Evolutionary conservation across 2,797 vertebrate species (phyloP), one percentile per base, ranked within the genome.

Genomic region (Nothura maculosa): DNA sequence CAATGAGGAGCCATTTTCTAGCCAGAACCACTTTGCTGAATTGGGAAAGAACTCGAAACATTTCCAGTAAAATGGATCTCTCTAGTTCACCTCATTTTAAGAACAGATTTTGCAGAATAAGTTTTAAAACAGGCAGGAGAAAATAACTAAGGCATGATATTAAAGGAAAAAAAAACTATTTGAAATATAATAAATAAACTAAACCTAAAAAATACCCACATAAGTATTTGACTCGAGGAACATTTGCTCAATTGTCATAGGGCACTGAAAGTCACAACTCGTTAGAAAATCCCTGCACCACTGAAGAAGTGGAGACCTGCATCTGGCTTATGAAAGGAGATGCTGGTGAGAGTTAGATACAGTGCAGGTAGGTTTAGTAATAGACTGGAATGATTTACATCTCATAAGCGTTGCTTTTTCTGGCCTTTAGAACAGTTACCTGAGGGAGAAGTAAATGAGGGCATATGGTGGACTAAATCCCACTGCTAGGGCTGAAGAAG

Each of bases 141-240:
- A 87, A 67, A 60, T 38, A 82, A 43, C 36, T 84, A 32, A 67
- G 36, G 20, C 86, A 27, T 32, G 73, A 54, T 14, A 36, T 5
- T 60, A 48, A 63, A 75, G 62, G 42, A 3, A 2, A 69, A 64
- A 27, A 67, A 43, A 91, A 68, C 47, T 67, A 77, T 17, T 24
- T 28, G 52, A 85, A n/a, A 34, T 36, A 17, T 28, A 77, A 70
- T 17, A 83, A 66, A 68, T 64, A 42, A 48, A 84, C 50, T 58
- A 89, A 77, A 75, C 25, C 43, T 80, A 58, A 90, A n/a, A 9
- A 42, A 8, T 0, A 0, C 2, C 6, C 17, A 8, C 0, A 0
- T 20, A 87, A 80, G 54, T 25, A 85, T 72, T 21, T 6, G 21
- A 63, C 40, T 75, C 54, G 72, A 61, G 12, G 47, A 22, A 50